These are phyloP conservation scores for Mirounga angustirostris DNA, from an alignment of 2,113 vertebrate genomes.

Conservation along the genomic window DNA sequence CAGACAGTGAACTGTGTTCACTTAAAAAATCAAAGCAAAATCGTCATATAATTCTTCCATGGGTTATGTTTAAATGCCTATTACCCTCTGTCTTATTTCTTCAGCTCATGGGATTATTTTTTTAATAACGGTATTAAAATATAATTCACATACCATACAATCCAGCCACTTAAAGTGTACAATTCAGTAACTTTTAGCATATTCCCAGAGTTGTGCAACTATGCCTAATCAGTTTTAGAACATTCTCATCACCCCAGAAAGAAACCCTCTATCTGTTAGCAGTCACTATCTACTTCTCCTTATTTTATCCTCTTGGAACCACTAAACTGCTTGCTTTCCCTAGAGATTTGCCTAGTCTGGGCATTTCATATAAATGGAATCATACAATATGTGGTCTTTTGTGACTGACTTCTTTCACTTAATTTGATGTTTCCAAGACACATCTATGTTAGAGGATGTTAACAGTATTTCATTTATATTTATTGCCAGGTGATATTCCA, in stretches of 20 bases:
- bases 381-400: neutral
- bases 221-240: neutral
- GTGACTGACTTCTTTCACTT: neutral
- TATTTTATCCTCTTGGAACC: neutral
- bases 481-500: neutral
- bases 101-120: neutral
- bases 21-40: conserved; percentile 60
- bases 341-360: neutral
- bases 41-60: neutral
- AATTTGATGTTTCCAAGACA: neutral
- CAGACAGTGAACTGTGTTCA: conserved; percentile 36
- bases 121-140: conserved; percentile 44
- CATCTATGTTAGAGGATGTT: neutral
- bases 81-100: conserved; percentile 35
- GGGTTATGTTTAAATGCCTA: conserved; percentile 66
- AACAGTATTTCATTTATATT: conserved; percentile 29
- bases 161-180: neutral
- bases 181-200: neutral
- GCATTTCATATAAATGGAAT: conserved; percentile 20
- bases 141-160: neutral
- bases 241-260: neutral
- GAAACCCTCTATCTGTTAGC: neutral
- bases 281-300: neutral
- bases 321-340: neutral
- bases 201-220: neutral